Evolutionary conservation across 2,888 invertebrate genomes (phyloP).

Genomic region (Nebria salina): DNA sequence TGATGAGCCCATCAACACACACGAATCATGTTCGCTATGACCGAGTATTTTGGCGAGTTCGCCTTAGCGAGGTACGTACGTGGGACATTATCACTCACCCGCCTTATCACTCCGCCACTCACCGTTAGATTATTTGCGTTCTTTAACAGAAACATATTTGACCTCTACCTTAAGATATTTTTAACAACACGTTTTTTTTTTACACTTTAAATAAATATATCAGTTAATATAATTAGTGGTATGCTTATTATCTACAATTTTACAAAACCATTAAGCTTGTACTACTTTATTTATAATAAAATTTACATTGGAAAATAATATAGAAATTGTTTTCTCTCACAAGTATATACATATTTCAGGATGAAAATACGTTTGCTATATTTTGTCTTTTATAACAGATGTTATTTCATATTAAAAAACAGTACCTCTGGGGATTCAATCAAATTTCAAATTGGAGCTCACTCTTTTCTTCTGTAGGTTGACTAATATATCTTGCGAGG

Average conservation of each 20-base stretch:
- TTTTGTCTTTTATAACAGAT: not conserved
- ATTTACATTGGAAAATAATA: no score
- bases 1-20: slow-evolving; percentile 50
- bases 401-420: not conserved
- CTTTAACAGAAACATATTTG: not conserved
- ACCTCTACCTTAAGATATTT: not conserved
- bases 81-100: not conserved
- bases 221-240: no score
- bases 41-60: slow-evolving; percentile 66
- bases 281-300: no score
- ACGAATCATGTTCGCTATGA: slow-evolving; percentile 65
- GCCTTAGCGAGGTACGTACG: slow-evolving; percentile 62
- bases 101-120: not conserved
- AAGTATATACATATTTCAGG: not conserved
- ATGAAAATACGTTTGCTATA: not conserved
- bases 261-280: no score
- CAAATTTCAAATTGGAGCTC: not conserved
- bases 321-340: not conserved
- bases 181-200: slow-evolving; percentile 10
- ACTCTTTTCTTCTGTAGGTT: not conserved
- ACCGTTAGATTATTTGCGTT: not conserved
- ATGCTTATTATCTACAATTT: no score
- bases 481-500: not conserved
- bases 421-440: not conserved
- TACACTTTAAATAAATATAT: slow-evolving; percentile 3